Conservation (phyloP, 2,113 vertebrate species). For the Felis chaus region DNA sequence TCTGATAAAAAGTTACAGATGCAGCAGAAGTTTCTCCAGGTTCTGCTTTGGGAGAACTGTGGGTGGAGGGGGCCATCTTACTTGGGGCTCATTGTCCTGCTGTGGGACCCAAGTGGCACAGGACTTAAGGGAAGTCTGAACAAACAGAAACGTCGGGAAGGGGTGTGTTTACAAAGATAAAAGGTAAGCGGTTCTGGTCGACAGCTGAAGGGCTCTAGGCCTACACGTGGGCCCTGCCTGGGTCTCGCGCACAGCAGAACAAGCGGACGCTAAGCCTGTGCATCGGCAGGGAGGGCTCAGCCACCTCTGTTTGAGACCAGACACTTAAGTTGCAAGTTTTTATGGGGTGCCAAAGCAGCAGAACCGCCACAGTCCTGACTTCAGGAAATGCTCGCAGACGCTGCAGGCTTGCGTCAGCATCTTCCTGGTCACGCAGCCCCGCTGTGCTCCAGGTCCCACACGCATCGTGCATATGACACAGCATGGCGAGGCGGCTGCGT, state of each 20-base stretch:
- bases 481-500: background rate
- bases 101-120: background rate
- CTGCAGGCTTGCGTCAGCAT: background rate
- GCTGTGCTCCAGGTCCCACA: background rate
- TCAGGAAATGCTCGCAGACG: background rate
- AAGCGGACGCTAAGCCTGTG: slow-evolving; percentile 41
- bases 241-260: slow-evolving; percentile 80
- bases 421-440: background rate
- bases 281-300: background rate
- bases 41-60: background rate
- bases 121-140: background rate
- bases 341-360: background rate
- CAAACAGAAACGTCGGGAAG: background rate
- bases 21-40: background rate
- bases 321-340: background rate
- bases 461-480: background rate
- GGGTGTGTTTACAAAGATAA: background rate
- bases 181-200: background rate
- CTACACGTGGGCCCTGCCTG: slow-evolving; percentile 19
- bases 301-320: no score
- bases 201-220: slow-evolving; percentile 32
- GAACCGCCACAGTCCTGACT: background rate
- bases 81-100: background rate
- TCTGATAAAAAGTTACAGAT: background rate
- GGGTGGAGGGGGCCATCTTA: background rate